A percentile compares a stretch with the other conserved stretches of the same genome.
Conservation (phyloP, 53 echinoderm and acorn worm genomes). For the Echinarachnius parma region DNA sequence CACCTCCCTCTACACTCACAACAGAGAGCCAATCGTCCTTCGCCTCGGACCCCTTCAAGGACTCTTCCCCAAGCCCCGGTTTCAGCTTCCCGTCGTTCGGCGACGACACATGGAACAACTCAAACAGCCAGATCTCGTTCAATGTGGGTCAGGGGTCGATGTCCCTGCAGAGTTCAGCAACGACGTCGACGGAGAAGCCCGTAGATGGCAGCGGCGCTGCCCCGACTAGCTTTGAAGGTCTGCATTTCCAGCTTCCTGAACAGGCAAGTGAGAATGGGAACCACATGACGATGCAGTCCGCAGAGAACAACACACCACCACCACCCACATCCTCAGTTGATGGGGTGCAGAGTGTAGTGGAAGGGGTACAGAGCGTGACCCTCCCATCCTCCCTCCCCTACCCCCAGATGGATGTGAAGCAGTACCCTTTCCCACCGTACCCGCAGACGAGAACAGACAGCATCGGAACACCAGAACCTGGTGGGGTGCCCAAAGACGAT, state of each 20-base stretch:
- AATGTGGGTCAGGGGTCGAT: neutral
- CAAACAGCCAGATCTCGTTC: neutral
- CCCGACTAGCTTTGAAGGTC: neutral
- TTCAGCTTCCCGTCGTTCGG: constrained; percentile 26
- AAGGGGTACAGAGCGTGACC: neutral
- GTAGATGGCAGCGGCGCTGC: too few species aligned
- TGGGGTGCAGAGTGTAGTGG: neutral
- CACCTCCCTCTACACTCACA: neutral
- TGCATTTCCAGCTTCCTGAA: too few species aligned
- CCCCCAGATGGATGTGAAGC: constrained; percentile 24
- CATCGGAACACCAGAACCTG: neutral
- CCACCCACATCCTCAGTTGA: neutral
- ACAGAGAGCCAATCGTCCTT: constrained; percentile 19
- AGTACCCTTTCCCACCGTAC: neutral
- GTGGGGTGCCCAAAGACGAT: constrained; percentile 3
- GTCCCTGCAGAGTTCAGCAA: too few species aligned
- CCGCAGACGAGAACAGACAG: neutral
- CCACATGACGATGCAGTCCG: too few species aligned
- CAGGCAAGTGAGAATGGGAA: too few species aligned
- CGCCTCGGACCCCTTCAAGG: constrained; percentile 7
- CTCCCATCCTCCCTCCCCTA: constrained; percentile 30
- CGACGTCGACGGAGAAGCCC: too few species aligned
- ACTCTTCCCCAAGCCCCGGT: constrained; percentile 15
- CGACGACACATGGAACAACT: constrained; percentile 9
- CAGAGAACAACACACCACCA: too few species aligned